Percentiles rank a stretch among this genome's conserved stretches.
phyloP scores from a whole-genome alignment of 2,113 vertebrate species.

The Typhlomys cinereus region DNA sequence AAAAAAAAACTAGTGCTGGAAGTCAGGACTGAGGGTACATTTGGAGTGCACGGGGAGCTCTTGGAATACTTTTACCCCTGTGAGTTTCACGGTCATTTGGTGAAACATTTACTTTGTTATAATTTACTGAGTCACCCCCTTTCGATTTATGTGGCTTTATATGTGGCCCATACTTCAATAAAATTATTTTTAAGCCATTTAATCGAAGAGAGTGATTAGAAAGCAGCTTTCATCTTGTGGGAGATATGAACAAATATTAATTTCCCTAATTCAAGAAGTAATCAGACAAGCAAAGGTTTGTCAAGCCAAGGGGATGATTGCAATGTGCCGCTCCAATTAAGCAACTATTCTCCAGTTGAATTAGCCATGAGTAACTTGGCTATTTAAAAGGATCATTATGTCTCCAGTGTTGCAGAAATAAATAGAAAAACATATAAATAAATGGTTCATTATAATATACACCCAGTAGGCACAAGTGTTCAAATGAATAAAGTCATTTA shows the following conservation, averaged over 20 bases:
- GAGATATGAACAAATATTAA: slow-evolving; percentile 17
- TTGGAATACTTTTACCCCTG: background rate
- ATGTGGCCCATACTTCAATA: background rate
- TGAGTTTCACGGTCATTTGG: background rate
- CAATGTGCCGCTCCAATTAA: background rate
- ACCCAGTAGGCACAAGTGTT: slow-evolving; percentile 32
- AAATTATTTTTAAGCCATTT: background rate
- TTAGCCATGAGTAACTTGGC: slow-evolving; percentile 26
- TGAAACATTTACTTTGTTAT: background rate
- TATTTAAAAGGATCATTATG: slow-evolving; percentile 28
- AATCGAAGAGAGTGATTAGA: slow-evolving; percentile 11
- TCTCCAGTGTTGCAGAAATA: too few species aligned
- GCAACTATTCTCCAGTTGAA: slow-evolving; percentile 14
- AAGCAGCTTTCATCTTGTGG: background rate
- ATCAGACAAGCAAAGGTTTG: slow-evolving; percentile 23
- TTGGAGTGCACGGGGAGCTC: background rate
- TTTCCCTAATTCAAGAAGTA: slow-evolving; percentile 47
- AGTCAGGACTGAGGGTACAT: background rate
- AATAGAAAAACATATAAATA: background rate
- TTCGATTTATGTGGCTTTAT: background rate
- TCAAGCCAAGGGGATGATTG: background rate
- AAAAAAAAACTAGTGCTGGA: background rate
- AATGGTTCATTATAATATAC: slow-evolving; percentile 40
- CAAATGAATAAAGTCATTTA: slow-evolving; percentile 57
- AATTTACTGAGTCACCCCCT: background rate